Percentiles rank a stretch among this genome's conserved stretches.
Conservation (phyloP, 2,888 invertebrate species). For the Amblyjoppa fuscipennis region DNA sequence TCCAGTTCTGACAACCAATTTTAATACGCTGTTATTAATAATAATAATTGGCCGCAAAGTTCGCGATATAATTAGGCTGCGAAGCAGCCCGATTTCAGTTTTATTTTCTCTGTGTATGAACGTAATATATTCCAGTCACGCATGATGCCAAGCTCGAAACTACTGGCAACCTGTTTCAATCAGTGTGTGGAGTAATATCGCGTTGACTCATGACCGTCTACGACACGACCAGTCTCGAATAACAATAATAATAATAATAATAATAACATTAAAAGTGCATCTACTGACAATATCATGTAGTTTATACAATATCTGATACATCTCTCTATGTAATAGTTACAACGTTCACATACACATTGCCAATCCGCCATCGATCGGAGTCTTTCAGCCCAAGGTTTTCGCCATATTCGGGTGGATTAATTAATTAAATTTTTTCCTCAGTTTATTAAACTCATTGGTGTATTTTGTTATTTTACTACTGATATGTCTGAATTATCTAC, state of each 20-base stretch:
- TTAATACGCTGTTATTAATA: background rate
- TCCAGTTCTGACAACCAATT: background rate
- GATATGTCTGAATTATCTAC: too few relatives aligned
- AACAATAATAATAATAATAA: background rate
- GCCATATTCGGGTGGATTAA: too few relatives aligned
- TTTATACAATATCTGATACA: too few relatives aligned
- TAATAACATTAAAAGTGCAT: too few relatives aligned
- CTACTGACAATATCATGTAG: too few relatives aligned
- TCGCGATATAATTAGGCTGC: conserved; percentile 15
- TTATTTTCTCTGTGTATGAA: background rate
- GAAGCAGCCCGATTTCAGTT: background rate
- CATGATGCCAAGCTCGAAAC: background rate
- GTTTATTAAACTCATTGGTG: too few relatives aligned
- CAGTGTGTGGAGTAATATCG: background rate
- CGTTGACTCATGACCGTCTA: conserved; percentile 14
- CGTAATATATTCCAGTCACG: conserved; percentile 17
- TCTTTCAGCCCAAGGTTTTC: too few relatives aligned
- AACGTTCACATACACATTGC: too few relatives aligned
- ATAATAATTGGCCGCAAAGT: background rate
- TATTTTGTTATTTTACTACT: too few relatives aligned
- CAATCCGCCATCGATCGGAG: too few relatives aligned
- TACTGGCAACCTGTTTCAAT: conserved; percentile 2
- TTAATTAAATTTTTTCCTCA: too few relatives aligned
- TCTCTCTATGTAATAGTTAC: too few relatives aligned
- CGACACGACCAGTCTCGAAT: background rate